phyloP scores from a whole-genome alignment of 2,888 invertebrate genomes.

The Cyclophora albipunctata region DNA sequence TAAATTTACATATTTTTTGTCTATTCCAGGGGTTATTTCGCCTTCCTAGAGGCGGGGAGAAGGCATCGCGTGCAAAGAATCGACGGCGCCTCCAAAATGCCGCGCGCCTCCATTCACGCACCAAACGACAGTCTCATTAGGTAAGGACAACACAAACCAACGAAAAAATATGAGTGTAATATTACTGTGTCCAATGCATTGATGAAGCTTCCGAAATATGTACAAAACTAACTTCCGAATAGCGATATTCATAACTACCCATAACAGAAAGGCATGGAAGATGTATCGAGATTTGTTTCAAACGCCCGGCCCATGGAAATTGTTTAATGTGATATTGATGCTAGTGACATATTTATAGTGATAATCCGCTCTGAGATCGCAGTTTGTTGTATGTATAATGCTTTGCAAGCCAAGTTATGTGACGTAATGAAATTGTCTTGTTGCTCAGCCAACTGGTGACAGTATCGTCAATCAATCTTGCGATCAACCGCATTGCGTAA shows the following conservation, averaged over 20 bases:
- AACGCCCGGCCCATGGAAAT: too few relatives aligned
- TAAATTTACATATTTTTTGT: neutral
- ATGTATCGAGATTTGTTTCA: conserved; percentile 18
- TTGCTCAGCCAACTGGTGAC: conserved; percentile 92
- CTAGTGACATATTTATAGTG: too few relatives aligned
- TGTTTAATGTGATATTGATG: too few relatives aligned
- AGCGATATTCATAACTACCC: conserved; percentile 6
- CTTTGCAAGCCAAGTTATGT: conserved; percentile 64
- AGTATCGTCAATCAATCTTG: conserved; percentile 93
- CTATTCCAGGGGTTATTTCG: conserved; percentile 84
- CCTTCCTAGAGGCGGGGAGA: conserved; percentile 88
- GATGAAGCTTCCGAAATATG: conserved; percentile 19
- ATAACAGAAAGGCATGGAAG: conserved; percentile 29
- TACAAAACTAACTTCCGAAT: conserved; percentile 29
- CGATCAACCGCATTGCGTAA: conserved; percentile 95
- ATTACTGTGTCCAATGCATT: conserved; percentile 33
- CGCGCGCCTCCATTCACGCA: conserved; percentile 77
- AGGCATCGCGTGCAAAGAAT: conserved; percentile 79
- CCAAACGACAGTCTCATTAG: conserved; percentile 84
- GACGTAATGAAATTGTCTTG: conserved; percentile 69
- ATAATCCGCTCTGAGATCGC: too few relatives aligned
- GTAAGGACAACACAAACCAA: conserved; percentile 28
- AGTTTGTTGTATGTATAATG: conserved; percentile 19
- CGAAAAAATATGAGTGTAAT: conserved; percentile 10
- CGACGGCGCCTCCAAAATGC: conserved; percentile 73